These are phyloP conservation scores for Diorhabda sublineata DNA, from an alignment of 1,140 invertebrate genomes.

Conservation along the genomic window DNA sequence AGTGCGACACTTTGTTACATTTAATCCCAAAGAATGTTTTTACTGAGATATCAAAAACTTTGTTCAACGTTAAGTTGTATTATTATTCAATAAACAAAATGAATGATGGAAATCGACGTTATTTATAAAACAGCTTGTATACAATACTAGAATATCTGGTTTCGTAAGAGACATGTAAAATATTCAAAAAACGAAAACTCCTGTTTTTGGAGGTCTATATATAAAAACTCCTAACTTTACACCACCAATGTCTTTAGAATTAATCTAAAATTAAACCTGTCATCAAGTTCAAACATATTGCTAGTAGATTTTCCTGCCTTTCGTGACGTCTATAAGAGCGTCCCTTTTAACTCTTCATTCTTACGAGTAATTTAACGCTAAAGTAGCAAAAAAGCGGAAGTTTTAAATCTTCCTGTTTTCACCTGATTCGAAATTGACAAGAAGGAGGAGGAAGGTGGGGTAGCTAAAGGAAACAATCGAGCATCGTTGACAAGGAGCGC, in stretches of 20 bases:
- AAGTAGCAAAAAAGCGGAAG: conserved; percentile 1
- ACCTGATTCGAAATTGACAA: conserved; percentile 2
- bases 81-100: no score
- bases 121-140: no score
- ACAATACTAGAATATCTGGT: no score
- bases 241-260: neutral
- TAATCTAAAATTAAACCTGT: neutral
- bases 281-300: neutral
- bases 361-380: neutral
- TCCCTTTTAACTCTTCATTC: neutral
- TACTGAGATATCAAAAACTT: no score
- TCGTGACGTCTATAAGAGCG: neutral
- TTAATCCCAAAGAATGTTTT: no score
- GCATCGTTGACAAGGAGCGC: neutral
- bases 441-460: neutral
- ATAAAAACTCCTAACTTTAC: no score
- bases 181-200: no score
- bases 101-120: no score
- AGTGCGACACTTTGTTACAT: no score
- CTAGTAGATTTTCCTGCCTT: neutral
- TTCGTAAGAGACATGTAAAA: no score
- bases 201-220: no score
- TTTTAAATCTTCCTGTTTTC: conserved; percentile 2
- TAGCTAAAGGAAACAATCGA: neutral
- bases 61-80: no score